Conservation (phyloP, 2,797 vertebrate species). For the Pangasius krempfi region DNA sequence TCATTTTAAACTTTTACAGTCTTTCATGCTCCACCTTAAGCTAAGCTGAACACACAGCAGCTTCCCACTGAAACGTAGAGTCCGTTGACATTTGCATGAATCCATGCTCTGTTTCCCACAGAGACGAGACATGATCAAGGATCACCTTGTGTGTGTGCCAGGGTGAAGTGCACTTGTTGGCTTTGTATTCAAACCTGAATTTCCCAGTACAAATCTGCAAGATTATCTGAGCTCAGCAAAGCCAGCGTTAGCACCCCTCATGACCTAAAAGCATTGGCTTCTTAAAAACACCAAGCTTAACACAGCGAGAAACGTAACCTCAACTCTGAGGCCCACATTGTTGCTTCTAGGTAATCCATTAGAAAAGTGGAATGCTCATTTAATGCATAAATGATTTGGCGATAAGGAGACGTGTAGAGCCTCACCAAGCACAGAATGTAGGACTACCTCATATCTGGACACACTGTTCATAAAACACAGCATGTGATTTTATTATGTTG, state of each 20-base stretch:
- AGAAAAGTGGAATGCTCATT: slow-evolving; percentile 47
- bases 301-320: slow-evolving; percentile 57
- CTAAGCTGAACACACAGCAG: not conserved
- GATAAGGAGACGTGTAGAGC: not conserved
- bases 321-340: slow-evolving; percentile 22
- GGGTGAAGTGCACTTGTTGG: slow-evolving; percentile 54
- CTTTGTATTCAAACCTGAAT: slow-evolving; percentile 72
- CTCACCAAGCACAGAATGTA: not conserved
- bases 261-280: slow-evolving; percentile 63
- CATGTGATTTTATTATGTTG: not conserved
- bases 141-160: slow-evolving; percentile 51
- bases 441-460: not conserved
- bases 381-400: slow-evolving; percentile 19
- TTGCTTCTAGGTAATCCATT: slow-evolving; percentile 38
- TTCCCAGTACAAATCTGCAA: slow-evolving; percentile 72
- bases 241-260: slow-evolving; percentile 60
- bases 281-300: slow-evolving; percentile 60
- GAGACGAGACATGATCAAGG: slow-evolving; percentile 44
- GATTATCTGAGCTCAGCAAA: slow-evolving; percentile 70
- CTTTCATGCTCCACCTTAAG: not conserved
- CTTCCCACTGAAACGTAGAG: slow-evolving; percentile 39
- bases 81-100: slow-evolving; percentile 62
- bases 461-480: not conserved
- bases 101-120: slow-evolving; percentile 39
- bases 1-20: not conserved